Percentiles rank a stretch among this genome's conserved stretches.
phyloP scores from a whole-genome alignment of 2,888 invertebrate species.

The Luffia ferchaultella region DNA sequence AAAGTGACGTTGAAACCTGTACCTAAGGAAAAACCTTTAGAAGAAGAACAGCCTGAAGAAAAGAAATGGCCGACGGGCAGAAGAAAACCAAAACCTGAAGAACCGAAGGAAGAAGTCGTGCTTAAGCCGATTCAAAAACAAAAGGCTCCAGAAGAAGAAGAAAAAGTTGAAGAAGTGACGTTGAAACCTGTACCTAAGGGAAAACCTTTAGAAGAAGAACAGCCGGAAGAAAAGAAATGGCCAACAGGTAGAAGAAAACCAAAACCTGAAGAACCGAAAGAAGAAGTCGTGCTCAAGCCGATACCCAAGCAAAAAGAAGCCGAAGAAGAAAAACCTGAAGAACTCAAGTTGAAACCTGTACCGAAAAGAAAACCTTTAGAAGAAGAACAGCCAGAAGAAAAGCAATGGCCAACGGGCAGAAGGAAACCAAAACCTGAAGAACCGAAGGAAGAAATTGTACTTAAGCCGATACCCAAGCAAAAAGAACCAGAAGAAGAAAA shows the following conservation, averaged over 20 bases:
- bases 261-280: slow-evolving; percentile 25
- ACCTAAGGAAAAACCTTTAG: slow-evolving; percentile 19
- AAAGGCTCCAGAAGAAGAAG: slow-evolving; percentile 19
- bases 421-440: slow-evolving; percentile 35
- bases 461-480: slow-evolving; percentile 46
- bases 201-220: slow-evolving; percentile 18
- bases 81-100: slow-evolving; percentile 27
- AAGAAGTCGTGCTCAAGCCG: slow-evolving; percentile 30
- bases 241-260: slow-evolving; percentile 24
- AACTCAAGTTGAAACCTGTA: slow-evolving; percentile 42
- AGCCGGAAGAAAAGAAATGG: slow-evolving; percentile 29
- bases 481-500: slow-evolving; percentile 28
- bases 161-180: slow-evolving; percentile 27
- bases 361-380: slow-evolving; percentile 29
- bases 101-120: slow-evolving; percentile 16
- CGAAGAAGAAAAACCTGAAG: slow-evolving; percentile 37
- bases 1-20: slow-evolving; percentile 18
- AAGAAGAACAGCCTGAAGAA: slow-evolving; percentile 28
- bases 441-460: slow-evolving; percentile 47
- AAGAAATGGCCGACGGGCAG: slow-evolving; percentile 23
- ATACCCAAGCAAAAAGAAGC: slow-evolving; percentile 24
- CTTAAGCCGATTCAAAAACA: slow-evolving; percentile 19
- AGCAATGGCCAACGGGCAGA: slow-evolving; percentile 33
- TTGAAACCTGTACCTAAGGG: slow-evolving; percentile 36
- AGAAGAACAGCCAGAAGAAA: slow-evolving; percentile 28